Conservation (phyloP, 1,140 invertebrate species). For the Caerostris darwini region DNA sequence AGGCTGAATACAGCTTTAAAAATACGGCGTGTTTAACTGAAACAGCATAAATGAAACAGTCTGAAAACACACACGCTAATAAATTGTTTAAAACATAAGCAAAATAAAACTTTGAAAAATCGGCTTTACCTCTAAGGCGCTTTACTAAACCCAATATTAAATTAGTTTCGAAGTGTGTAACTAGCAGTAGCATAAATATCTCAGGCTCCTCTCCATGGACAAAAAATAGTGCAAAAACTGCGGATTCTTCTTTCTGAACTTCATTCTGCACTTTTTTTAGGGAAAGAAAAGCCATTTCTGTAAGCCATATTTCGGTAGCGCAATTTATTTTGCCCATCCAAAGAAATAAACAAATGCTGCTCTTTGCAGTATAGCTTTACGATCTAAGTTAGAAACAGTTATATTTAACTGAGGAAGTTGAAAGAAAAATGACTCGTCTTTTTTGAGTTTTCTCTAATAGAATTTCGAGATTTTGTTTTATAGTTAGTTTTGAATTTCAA, state of each 20-base stretch:
- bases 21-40: no score
- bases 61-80: no score
- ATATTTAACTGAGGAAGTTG: not conserved
- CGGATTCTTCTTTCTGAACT: not conserved
- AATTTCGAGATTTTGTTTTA: no score
- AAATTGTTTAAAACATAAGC: no score
- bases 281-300: not conserved
- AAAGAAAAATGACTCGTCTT: not conserved
- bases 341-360: conserved; percentile 40
- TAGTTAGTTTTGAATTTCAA: no score
- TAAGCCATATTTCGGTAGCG: conserved; percentile 11
- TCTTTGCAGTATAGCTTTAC: not conserved
- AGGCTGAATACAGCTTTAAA: no score
- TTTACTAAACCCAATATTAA: not conserved
- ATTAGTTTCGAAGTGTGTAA: not conserved
- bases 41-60: no score
- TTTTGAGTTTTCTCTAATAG: no score
- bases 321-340: conserved; percentile 53
- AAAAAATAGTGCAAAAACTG: not conserved
- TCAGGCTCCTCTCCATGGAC: not conserved
- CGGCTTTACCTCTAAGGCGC: no score
- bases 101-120: no score
- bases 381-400: not conserved
- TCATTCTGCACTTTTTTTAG: no score
- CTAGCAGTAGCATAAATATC: not conserved